Evolutionary conservation across 2,113 vertebrate species (phyloP).

Genomic region (Xyrauchen texanus): DNA sequence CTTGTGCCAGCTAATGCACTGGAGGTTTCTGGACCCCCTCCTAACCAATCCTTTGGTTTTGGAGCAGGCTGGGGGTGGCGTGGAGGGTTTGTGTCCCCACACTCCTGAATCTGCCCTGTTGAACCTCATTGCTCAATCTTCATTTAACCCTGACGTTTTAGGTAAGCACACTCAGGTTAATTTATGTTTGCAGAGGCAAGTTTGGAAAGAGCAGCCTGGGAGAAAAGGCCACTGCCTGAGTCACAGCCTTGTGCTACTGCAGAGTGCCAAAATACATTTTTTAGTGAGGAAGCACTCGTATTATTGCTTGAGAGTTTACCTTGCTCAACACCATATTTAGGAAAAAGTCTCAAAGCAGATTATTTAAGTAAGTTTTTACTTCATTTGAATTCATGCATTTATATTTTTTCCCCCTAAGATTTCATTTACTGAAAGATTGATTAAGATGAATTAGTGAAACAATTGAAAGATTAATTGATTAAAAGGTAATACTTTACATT

Average conservation of each 20-base stretch:
- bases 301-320: conserved; percentile 54
- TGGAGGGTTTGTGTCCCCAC: conserved; percentile 51
- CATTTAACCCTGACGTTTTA: conserved; percentile 74
- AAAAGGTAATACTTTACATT: too few species aligned
- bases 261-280: conserved; percentile 70
- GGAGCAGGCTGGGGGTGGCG: conserved; percentile 1
- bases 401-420: too few species aligned
- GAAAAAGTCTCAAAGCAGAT: conserved; percentile 35
- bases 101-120: conserved; percentile 67
- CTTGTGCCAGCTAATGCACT: conserved; percentile 74
- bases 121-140: conserved; percentile 76
- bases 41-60: conserved; percentile 32
- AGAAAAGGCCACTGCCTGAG: conserved; percentile 52
- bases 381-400: neutral
- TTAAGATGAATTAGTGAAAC: too few species aligned
- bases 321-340: conserved; percentile 24
- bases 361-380: too few species aligned
- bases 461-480: too few species aligned
- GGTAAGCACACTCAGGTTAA: conserved; percentile 68
- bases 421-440: too few species aligned
- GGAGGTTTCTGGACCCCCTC: conserved; percentile 51
- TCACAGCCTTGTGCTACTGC: conserved; percentile 65
- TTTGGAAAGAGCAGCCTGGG: conserved; percentile 67
- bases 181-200: conserved; percentile 69
- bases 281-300: conserved; percentile 65